Base-by-base conservation (phyloP, 2,797 vertebrate genomes). In the Chaetophractus vellerosus region DNA sequence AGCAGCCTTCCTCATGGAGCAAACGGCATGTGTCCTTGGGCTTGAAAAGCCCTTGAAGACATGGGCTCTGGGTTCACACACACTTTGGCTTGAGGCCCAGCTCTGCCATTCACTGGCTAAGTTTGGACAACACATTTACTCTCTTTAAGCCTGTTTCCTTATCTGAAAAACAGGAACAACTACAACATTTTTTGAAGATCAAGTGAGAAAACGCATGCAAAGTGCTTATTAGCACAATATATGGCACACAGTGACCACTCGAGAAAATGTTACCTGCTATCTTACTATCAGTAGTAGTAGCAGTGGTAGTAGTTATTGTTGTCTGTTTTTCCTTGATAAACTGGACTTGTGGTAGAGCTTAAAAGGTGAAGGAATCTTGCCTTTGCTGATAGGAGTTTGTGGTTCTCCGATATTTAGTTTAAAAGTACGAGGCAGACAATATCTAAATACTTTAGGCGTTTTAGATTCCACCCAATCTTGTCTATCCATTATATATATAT, bases 101-200 rank as follows among this genome's bases (percentile, higher is more conserved):
- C 26, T 87, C 72, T 69, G 16, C 64, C 8, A 78, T 57, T 81
- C 38, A 59, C 24, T 23, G 63, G 63, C 21, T 33, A 48, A 48
- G 26, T 91, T 90, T 69, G 45, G 31, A 33, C 45, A 86, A 41
- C 24, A 19, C 15, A 63, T 78, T 89, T 45, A 83, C 63, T 59
- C 52, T 90, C 61, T 76, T 61, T 66, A 50, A 83, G 16, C 72
- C 66, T 74, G 33, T 38, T 71, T 72, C 59, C 75, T 83, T 24
- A 76, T 61, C 16, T 28, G 33, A 75, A 95, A 96, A 76, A 74
- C 31, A 91, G 16, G 45, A 82, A 38, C 15, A 89, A 41, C n/a
- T 61, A 52, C 45, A 33, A 19, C n/a, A 85, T 15, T 61, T 81
- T 94, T 76, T 78, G 24, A 90, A 93, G 63, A 79, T 31, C 74